Base-by-base conservation (phyloP, 2,113 vertebrate genomes). In the Cynopterus brachyotis region DNA sequence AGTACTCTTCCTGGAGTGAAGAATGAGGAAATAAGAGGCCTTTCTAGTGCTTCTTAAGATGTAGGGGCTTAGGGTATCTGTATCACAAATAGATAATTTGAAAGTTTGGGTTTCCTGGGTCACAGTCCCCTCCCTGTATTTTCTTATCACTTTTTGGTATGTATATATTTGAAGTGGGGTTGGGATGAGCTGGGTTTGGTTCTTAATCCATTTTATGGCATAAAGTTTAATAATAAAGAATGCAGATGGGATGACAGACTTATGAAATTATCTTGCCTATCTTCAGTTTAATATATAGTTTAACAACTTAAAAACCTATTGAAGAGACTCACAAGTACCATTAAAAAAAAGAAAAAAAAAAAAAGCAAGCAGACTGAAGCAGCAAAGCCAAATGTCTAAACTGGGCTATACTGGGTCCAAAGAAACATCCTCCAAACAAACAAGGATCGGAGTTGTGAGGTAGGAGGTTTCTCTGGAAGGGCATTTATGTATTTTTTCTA, bases 171-270 rank as follows among this genome's bases (percentile, higher is more conserved):
- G 59, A 40, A 67, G 13, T 45, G 24, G 55, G 30, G 3, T 82
- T 70, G 15, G 69, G 15, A 73, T 32, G 89, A 67, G 35, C 35
- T 57, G 10, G 45, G 30, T 69, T 86, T 95, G 55, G 30, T 67
- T 83, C 64, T 91, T 1, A 28, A 91, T 79, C 40, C 26, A 60
- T 87, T 66, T 86, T 93, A 35, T 62, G 50, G 62, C 32, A 55
- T 89, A 50, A 91, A 89, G 50, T 80, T 69, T 91, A 91, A 89
- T 69, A 78, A 81, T 90, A 89, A 94, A 57, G 22, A 96, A 95
- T 67, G 76, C 47, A 70, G 8, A 57, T 16, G 47, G 28, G 40
- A 83, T 92, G 89, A 81, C 42, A 90, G n/a, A 45, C 35, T 62
- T 90, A 72, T 30, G 62, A 88, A 83, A 78, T 60, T 47, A 91